Evolutionary conservation across 2,113 vertebrate genomes (phyloP).

Genomic region (Podilymbus podiceps): DNA sequence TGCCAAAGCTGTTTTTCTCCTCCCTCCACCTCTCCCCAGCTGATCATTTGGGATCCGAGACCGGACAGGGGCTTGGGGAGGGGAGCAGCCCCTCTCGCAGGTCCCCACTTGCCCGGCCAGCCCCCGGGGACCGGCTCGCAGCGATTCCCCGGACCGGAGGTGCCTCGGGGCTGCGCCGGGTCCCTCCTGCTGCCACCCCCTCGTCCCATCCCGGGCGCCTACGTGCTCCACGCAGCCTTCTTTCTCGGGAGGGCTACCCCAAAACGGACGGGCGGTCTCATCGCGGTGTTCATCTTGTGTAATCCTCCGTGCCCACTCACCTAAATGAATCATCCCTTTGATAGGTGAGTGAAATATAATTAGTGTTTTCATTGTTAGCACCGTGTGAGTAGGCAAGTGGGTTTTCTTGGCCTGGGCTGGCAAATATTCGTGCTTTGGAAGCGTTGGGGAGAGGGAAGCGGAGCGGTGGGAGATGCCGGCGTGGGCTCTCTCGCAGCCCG

Average conservation of each 20-base stretch:
- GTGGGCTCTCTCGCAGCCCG: not conserved
- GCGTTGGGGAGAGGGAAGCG: not conserved
- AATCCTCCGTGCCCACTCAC: conserved; percentile 51
- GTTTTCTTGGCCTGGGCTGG: conserved; percentile 23
- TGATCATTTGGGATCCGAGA: not conserved
- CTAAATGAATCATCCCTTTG: conserved; percentile 53
- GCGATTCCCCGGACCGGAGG: not conserved
- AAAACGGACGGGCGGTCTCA: not conserved
- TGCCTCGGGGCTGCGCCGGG: rapidly evolving
- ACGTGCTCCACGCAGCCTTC: not conserved
- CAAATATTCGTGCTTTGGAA: not conserved
- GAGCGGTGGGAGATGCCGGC: not conserved
- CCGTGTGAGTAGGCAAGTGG: conserved; percentile 40
- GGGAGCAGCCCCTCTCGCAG: not conserved
- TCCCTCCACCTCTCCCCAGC: not conserved
- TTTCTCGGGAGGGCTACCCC: not conserved
- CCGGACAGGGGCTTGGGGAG: not conserved
- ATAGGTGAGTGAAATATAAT: conserved; percentile 61
- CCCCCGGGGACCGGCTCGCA: not conserved
- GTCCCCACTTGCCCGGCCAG: not conserved
- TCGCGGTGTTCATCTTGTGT: not conserved
- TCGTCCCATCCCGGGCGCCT: not conserved
- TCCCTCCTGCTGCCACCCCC: not conserved
- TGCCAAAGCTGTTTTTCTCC: not conserved
- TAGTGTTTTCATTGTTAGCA: conserved; percentile 64